These are phyloP conservation scores for Leptoclinus maculatus DNA, from an alignment of 2,797 vertebrate genomes.

Conservation along the genomic window DNA sequence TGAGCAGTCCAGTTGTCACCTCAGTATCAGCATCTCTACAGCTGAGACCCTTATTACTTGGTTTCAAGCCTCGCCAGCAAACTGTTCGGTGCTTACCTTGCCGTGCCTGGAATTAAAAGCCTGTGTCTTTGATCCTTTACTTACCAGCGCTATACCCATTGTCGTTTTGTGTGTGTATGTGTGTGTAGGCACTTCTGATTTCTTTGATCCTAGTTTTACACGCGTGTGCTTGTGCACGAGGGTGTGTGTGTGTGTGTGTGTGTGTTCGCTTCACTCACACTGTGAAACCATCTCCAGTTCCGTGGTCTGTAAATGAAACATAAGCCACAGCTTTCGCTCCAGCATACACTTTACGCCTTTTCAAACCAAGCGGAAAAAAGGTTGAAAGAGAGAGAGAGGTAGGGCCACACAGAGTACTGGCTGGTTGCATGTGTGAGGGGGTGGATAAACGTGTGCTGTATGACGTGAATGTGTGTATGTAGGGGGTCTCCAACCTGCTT, in stretches of 20 bases:
- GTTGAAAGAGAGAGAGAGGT: not conserved
- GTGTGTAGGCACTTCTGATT: constrained; percentile 41
- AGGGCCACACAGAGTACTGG: constrained; percentile 54
- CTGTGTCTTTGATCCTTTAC: constrained; percentile 72
- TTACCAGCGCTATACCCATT: constrained; percentile 36
- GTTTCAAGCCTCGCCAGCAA: constrained; percentile 44
- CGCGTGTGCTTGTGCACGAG: constrained; percentile 4
- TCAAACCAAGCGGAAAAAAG: constrained; percentile 33
- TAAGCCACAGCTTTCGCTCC: constrained; percentile 50
- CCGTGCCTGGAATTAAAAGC: constrained; percentile 67
- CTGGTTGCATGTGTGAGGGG: constrained; percentile 45
- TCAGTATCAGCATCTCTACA: constrained; percentile 36
- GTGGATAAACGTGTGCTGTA: constrained; percentile 47
- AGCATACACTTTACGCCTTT: constrained; percentile 52
- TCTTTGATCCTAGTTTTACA: constrained; percentile 62
- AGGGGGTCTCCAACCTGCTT: constrained; percentile 27
- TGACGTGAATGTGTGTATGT: constrained; percentile 26
- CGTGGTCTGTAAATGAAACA: constrained; percentile 68
- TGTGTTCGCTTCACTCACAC: constrained; percentile 26
- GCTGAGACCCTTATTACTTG: constrained; percentile 41
- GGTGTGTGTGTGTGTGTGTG: constrained; percentile 12
- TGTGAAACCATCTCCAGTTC: constrained; percentile 59
- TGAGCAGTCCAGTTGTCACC: constrained; percentile 23
- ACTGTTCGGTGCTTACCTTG: constrained; percentile 12
- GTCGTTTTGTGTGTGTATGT: constrained; percentile 51